phyloP scores from a whole-genome alignment of 2,888 invertebrate species.

The Ophion ventricosus region DNA sequence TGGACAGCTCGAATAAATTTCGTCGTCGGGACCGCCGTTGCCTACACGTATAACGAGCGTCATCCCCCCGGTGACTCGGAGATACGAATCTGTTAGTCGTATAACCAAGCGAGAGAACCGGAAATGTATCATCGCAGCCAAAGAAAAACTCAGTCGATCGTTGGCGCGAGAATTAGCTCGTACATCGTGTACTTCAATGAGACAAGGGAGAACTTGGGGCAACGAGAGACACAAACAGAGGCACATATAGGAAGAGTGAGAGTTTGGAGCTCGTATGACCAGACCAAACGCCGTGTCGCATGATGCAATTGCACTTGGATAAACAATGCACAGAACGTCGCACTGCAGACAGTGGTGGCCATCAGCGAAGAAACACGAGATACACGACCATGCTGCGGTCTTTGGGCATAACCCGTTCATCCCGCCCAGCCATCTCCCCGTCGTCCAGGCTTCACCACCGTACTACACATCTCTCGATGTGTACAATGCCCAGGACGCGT shows the following conservation, averaged over 20 bases:
- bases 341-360: conserved; percentile 17
- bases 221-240: neutral
- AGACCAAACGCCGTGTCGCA: neutral
- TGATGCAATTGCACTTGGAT: conserved; percentile 47
- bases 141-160: neutral
- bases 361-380: conserved; percentile 27
- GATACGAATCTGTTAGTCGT: conserved; percentile 1
- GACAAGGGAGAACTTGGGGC: neutral
- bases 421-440: neutral
- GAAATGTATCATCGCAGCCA: neutral
- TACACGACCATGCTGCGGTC: conserved; percentile 31
- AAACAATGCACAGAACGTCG: conserved; percentile 39
- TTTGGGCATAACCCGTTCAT: conserved; percentile 10
- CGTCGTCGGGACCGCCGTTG: conserved; percentile 17
- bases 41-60: conserved; percentile 1
- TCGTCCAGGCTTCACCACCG: neutral
- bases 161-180: neutral
- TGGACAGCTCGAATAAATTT: conserved; percentile 63
- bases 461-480: conserved; percentile 7
- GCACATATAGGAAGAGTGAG: neutral
- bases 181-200: neutral
- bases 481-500: conserved; percentile 22
- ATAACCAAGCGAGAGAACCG: neutral
- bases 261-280: neutral
- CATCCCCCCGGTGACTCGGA: neutral